These are phyloP conservation scores for Climacteris rufus DNA, from an alignment of 2,113 vertebrate species.

Conservation along the genomic window DNA sequence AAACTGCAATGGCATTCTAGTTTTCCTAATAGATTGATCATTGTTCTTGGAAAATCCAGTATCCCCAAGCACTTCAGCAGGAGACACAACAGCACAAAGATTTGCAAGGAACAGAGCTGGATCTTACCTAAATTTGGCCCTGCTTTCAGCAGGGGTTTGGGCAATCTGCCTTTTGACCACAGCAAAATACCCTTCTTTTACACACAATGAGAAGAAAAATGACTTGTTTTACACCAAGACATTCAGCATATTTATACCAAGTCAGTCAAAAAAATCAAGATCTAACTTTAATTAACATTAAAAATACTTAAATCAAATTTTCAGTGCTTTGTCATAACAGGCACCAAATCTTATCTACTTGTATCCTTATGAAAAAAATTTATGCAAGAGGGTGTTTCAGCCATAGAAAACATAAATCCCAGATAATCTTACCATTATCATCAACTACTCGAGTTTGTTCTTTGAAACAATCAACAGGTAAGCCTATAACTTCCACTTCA, in stretches of 20 bases:
- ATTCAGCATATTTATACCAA: background rate
- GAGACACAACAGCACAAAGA: background rate
- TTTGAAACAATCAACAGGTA: slow-evolving; percentile 92
- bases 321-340: background rate
- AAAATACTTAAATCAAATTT: background rate
- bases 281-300: background rate
- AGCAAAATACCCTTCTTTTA: background rate
- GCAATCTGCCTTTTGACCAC: background rate
- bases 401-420: background rate
- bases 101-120: background rate
- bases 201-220: background rate
- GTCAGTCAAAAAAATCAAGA: background rate
- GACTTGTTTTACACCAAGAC: background rate
- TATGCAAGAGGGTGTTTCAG: background rate
- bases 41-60: background rate
- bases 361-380: background rate
- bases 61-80: background rate
- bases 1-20: background rate
- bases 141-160: background rate
- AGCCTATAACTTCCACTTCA: slow-evolving; percentile 95
- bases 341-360: background rate
- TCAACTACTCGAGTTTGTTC: slow-evolving; percentile 96
- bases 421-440: slow-evolving; percentile 85
- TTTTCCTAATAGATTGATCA: background rate
- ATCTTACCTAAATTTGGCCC: background rate